Evolutionary conservation across 2,797 vertebrate species (phyloP).

Genomic region (Glossophaga mutica): DNA sequence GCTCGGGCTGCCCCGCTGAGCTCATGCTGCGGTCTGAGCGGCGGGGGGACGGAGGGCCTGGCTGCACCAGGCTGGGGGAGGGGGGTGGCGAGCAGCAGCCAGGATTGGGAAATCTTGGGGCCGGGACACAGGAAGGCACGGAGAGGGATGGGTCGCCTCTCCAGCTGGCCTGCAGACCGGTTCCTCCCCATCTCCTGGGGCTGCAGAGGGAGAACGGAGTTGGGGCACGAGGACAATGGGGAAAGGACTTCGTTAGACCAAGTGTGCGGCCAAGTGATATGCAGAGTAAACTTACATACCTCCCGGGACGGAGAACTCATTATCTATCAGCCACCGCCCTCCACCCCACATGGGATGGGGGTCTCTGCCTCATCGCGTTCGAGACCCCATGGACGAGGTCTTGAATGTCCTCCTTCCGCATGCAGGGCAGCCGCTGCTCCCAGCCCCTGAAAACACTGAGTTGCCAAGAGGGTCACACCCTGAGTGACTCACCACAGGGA

Average conservation of each 20-base stretch:
- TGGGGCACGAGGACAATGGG: not conserved
- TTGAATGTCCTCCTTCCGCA: not conserved
- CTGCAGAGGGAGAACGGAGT: not conserved
- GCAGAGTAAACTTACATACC: not conserved
- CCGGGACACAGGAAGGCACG: not conserved
- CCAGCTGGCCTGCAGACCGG: not conserved
- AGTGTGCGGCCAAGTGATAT: not conserved
- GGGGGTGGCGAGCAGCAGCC: not conserved
- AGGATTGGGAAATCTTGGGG: slow-evolving; percentile 8
- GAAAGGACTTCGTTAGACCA: not conserved
- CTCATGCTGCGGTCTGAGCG: slow-evolving; percentile 58
- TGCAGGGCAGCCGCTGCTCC: not conserved
- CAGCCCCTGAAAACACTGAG: not conserved
- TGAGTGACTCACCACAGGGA: slow-evolving; percentile 14
- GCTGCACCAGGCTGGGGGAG: not conserved
- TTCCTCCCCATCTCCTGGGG: not conserved
- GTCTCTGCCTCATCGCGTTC: not conserved
- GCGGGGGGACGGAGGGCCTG: slow-evolving; percentile 16
- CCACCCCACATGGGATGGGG: not conserved
- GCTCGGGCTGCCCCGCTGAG: slow-evolving; percentile 65
- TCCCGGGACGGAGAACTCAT: not conserved
- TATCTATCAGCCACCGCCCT: not conserved
- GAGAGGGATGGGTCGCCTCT: not conserved
- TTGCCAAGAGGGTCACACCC: slow-evolving; percentile 42
- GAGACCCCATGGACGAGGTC: not conserved